phyloP scores from a whole-genome alignment of 2,888 invertebrate species.

The Metellina segmentata region DNA sequence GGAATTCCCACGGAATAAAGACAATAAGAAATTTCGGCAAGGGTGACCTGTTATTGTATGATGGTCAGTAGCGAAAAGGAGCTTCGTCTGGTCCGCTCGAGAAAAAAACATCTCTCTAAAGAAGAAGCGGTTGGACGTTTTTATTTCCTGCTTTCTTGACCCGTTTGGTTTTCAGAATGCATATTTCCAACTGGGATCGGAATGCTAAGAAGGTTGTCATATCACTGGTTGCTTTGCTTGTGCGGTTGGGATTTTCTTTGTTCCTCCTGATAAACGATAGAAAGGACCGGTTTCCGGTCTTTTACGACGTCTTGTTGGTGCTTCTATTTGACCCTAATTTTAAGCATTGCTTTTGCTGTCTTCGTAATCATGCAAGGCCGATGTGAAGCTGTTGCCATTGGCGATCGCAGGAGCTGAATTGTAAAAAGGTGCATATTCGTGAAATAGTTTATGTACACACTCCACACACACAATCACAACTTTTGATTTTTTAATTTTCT shows the following conservation, averaged over 20 bases:
- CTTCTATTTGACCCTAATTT: constrained; percentile 30
- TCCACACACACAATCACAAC: no score
- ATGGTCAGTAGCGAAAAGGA: background rate
- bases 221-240: background rate
- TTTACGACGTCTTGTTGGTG: constrained; percentile 8
- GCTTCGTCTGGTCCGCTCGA: background rate
- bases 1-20: constrained; percentile 7
- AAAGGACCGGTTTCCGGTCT: constrained; percentile 38
- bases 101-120: background rate
- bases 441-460: no score
- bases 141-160: constrained; percentile 27
- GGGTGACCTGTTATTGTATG: background rate
- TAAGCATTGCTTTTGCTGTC: background rate
- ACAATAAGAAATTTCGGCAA: constrained; percentile 5
- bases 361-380: no score
- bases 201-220: constrained; percentile 20
- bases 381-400: no score
- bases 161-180: background rate
- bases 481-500: no score
- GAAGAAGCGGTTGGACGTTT: background rate
- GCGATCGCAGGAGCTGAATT: no score
- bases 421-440: no score
- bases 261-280: constrained; percentile 9
- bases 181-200: constrained; percentile 1
- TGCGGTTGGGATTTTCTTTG: constrained; percentile 12